Evolutionary conservation across 2,797 vertebrate species (phyloP).

Genomic region (Antrozous pallidus): DNA sequence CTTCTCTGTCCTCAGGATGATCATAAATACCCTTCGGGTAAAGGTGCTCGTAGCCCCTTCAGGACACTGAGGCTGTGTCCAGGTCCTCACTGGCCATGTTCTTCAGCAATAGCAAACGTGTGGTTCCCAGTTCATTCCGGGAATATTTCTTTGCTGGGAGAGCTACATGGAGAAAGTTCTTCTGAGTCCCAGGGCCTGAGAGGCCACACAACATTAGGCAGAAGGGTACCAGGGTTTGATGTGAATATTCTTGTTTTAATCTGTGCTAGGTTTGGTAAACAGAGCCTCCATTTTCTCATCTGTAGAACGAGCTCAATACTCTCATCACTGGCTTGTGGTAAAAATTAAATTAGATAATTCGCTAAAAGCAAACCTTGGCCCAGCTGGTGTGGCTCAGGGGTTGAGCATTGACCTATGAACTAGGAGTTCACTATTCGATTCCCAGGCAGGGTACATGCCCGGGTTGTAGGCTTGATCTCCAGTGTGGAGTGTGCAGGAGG

Average conservation of each 20-base stretch:
- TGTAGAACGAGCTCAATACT: not conserved
- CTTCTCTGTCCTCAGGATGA: not conserved
- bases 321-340: not conserved
- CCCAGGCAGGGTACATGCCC: no score
- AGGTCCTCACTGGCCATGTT: accelerated
- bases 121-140: not conserved
- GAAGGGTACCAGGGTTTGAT: accelerated
- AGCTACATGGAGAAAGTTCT: not conserved
- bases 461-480: no score
- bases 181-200: not conserved
- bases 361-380: not conserved
- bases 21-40: not conserved
- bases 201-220: not conserved
- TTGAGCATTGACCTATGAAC: no score
- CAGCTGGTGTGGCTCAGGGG: no score
- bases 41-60: not conserved
- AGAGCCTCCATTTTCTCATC: not conserved
- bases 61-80: not conserved
- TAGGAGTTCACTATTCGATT: no score
- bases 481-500: no score
- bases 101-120: not conserved
- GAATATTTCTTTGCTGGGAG: not conserved
- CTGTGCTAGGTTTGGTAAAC: not conserved
- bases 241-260: not conserved
- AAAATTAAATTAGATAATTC: not conserved